Conservation (phyloP, 1,140 invertebrate genomes). For the Hydropsyche tenuis region DNA sequence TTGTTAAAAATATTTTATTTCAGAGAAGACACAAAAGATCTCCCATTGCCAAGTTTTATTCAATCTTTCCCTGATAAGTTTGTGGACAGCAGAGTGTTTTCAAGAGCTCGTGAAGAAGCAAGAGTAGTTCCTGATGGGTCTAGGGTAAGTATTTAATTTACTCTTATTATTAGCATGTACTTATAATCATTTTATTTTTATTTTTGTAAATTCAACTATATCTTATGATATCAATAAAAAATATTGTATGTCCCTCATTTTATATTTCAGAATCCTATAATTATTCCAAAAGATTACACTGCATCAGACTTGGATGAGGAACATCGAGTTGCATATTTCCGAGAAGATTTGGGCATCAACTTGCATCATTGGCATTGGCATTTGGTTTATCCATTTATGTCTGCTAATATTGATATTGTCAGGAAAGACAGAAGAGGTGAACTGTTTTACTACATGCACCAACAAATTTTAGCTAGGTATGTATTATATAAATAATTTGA, state of each 20-base stretch:
- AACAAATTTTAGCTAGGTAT: constrained; percentile 71
- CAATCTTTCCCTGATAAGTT: constrained; percentile 81
- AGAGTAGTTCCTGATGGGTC: constrained; percentile 68
- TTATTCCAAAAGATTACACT: constrained; percentile 75
- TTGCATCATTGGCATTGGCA: constrained; percentile 88
- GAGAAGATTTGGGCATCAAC: constrained; percentile 77
- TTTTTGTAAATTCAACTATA: background rate
- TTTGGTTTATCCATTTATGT: constrained; percentile 77
- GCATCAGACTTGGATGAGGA: constrained; percentile 76
- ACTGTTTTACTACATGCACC: constrained; percentile 81
- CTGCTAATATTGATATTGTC: constrained; percentile 65
- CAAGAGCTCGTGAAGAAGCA: constrained; percentile 70
- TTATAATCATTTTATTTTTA: background rate
- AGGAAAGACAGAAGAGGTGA: constrained; percentile 76
- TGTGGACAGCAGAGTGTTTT: constrained; percentile 74
- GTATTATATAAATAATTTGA: constrained; percentile 17
- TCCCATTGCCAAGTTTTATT: constrained; percentile 73
- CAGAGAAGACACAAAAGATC: constrained; percentile 72
- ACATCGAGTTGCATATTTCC: constrained; percentile 77
- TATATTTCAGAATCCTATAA: constrained; percentile 65
- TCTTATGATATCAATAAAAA: background rate
- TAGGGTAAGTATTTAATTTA: constrained; percentile 61
- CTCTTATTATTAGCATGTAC: background rate
- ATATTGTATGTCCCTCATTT: background rate
- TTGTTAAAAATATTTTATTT: constrained; percentile 30